These are phyloP conservation scores for Ammospiza nelsoni DNA, from an alignment of 2,113 vertebrate species.

Conservation along the genomic window DNA sequence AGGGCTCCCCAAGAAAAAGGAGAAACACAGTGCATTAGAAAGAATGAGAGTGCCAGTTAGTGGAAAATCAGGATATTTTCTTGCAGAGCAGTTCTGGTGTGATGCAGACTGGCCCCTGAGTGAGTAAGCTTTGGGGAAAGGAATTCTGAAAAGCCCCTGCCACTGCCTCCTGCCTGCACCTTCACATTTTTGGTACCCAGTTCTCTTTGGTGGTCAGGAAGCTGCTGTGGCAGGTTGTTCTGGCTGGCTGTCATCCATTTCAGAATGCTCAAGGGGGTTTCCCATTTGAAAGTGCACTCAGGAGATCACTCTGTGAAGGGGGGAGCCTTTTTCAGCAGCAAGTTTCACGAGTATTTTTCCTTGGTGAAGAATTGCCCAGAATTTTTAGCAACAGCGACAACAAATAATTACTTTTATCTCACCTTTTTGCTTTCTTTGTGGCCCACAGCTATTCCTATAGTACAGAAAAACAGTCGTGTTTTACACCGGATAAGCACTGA, in stretches of 20 bases:
- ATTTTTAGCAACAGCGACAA: not conserved
- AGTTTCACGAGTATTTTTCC: not conserved
- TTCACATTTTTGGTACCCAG: not conserved
- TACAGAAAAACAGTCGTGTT: not conserved
- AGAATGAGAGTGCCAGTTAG: not conserved
- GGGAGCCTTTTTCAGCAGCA: not conserved
- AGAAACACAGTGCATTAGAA: not conserved
- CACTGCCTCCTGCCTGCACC: not conserved
- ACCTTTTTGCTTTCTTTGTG: not conserved
- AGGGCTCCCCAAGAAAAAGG: not conserved
- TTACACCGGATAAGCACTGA: not conserved
- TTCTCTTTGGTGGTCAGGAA: constrained; percentile 20
- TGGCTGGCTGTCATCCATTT: not conserved
- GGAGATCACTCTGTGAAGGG: not conserved
- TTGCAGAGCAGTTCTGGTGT: not conserved
- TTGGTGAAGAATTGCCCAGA: not conserved
- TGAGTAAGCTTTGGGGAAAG: not conserved
- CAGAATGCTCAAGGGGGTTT: constrained; percentile 28
- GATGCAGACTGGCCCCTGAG: not conserved
- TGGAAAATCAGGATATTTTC: not conserved
- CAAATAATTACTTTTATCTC: not conserved
- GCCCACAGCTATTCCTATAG: not conserved
- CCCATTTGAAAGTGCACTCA: not conserved
- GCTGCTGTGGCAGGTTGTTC: not conserved
- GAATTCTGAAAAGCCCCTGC: not conserved